Conservation (phyloP, 2,113 vertebrate genomes). For the Etheostoma cragini region DNA sequence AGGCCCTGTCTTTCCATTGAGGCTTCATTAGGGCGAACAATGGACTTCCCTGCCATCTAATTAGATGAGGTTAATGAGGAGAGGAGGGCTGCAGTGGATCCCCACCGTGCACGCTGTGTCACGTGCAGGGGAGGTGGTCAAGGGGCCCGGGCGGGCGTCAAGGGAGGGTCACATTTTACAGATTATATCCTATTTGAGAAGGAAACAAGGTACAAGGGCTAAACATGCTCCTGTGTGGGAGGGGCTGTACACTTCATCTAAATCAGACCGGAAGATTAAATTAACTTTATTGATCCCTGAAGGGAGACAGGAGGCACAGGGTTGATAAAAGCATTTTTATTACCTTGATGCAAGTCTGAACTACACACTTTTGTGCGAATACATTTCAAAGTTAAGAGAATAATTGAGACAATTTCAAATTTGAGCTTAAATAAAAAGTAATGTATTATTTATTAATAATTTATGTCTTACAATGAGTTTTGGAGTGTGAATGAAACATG, state of each 20-base stretch:
- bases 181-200: constrained; percentile 22
- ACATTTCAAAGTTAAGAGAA: neutral
- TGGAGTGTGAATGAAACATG: too few relatives aligned
- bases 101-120: constrained; percentile 68
- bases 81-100: constrained; percentile 82
- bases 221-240: neutral
- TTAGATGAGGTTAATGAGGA: constrained; percentile 98
- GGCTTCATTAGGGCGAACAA: constrained; percentile 96
- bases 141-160: constrained; percentile 34
- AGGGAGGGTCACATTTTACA: constrained; percentile 27
- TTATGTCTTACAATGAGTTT: neutral
- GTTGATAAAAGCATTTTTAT: constrained; percentile 16
- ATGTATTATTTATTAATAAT: neutral
- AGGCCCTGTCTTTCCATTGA: constrained; percentile 89
- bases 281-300: constrained; percentile 48
- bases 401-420: too few relatives aligned
- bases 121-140: constrained; percentile 56
- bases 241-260: constrained; percentile 8
- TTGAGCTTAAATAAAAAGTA: too few relatives aligned
- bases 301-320: neutral
- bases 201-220: constrained; percentile 10
- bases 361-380: neutral
- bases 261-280: constrained; percentile 17
- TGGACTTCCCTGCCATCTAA: constrained; percentile 91
- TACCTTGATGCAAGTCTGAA: neutral